Base-by-base conservation (phyloP, 2,888 invertebrate species). In the Pyrrhia umbra region DNA sequence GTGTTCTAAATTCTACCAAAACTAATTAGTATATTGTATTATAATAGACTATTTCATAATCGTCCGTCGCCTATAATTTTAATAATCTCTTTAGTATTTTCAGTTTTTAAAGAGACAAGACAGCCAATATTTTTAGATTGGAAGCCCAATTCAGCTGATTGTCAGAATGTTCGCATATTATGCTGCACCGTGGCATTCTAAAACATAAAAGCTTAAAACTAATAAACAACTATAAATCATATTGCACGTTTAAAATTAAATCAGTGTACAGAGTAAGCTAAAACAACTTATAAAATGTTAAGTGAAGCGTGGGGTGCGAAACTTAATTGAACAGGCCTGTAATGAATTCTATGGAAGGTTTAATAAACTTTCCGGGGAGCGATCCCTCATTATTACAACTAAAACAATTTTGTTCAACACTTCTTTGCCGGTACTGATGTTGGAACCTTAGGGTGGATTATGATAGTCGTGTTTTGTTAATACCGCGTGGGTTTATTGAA, bases 331-430 rank as follows among this genome's bases (percentile, higher is more conserved):
- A 85, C 86, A 77, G 77, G 79, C 76, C 76, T 81, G 82, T 91
- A 91, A 91, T 91, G 90, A 90, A 91, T 91, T 90, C 88, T 86
- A 82, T 87, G 86, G 84, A 87, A 88, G 87, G 88, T 88, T 91
- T 90, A 91, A 90, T 91, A 91, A 90, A 87, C 83, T 79, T 79
- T 76, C 79, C 80, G 68, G 83, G 76, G 79, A 76, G 71, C 79
- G 81, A 76, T 78, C 81, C 82, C 83, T 81, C 79, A 68, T 76
- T 82, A 80, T 84, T 81, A 82, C 66, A 79, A 82, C 83, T 82
- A 85, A 81, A 81, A 76, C 82, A 80, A 77, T 83, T 82, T 84
- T 79, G 80, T 82, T 81, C 78, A 82, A 83, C 80, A 84, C 78
- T 85, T 84, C 83, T 84, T 80, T 77, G 66, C 66, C 76, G 69